These are phyloP conservation scores for Poecilia gillii DNA, from an alignment of 2,797 vertebrate species.

Conservation along the genomic window DNA sequence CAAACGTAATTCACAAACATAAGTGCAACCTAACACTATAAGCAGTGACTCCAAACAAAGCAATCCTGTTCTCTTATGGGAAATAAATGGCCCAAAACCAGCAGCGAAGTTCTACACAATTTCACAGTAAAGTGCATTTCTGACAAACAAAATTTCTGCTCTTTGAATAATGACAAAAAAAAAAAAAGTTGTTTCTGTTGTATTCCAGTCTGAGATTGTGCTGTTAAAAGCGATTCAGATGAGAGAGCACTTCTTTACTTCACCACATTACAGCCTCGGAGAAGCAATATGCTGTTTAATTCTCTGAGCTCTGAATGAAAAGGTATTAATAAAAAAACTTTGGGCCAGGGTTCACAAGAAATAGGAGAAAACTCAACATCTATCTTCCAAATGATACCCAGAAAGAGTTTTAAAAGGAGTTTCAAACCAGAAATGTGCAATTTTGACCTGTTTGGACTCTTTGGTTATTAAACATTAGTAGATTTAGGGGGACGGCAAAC, in stretches of 20 bases:
- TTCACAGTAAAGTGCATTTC: constrained; percentile 25
- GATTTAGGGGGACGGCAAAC: constrained; percentile 21
- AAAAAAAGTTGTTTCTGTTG: constrained; percentile 24
- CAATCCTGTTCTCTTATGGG: constrained; percentile 1
- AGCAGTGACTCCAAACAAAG: constrained; percentile 22
- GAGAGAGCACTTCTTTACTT: constrained; percentile 42
- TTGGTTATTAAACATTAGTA: constrained; percentile 25
- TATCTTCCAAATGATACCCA: constrained; percentile 21
- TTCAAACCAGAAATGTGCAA: constrained; percentile 27
- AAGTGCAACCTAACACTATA: constrained; percentile 44
- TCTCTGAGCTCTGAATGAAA: constrained; percentile 45
- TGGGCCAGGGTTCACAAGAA: constrained; percentile 31
- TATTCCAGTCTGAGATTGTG: constrained; percentile 23
- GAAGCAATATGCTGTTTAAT: constrained; percentile 26
- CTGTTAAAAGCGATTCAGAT: constrained; percentile 20
- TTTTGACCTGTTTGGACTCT: constrained; percentile 34
- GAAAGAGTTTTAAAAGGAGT: constrained; percentile 26
- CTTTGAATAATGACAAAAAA: constrained; percentile 31
- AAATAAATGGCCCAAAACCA: constrained; percentile 29
- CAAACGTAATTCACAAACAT: constrained; percentile 46
- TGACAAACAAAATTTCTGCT: constrained; percentile 24
- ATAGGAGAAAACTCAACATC: constrained; percentile 11
- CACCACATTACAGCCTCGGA: constrained; percentile 37
- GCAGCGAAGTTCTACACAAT: constrained; percentile 19
- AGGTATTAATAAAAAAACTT: constrained; percentile 10